Conservation (phyloP, 1,140 invertebrate genomes). For the Pomacea maculata region DNA sequence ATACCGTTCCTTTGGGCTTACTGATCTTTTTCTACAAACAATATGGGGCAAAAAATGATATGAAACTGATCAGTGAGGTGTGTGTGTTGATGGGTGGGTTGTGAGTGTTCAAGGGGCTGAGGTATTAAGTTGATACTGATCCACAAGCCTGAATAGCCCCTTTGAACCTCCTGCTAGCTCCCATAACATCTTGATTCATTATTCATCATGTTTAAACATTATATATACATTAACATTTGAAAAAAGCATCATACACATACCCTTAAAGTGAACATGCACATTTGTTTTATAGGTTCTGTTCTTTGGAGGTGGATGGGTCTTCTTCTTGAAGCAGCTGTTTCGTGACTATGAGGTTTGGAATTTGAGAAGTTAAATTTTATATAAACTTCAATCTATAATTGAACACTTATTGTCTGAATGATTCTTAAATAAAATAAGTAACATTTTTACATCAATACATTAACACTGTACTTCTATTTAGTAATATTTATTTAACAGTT, state of each 20-base stretch:
- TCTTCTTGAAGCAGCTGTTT: slow-evolving; percentile 98
- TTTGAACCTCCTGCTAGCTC: not conserved
- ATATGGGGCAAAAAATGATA: too few relatives aligned
- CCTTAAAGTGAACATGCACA: not conserved
- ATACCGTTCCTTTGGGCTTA: too few relatives aligned
- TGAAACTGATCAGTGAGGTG: not conserved
- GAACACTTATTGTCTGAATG: too few relatives aligned
- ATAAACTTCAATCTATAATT: too few relatives aligned
- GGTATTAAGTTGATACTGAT: not conserved
- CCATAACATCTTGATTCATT: not conserved
- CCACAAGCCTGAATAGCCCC: not conserved
- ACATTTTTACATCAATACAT: too few relatives aligned
- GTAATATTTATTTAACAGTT: too few relatives aligned
- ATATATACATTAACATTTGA: not conserved
- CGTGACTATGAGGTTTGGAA: slow-evolving; percentile 88
- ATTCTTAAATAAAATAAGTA: too few relatives aligned
- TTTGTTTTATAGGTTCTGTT: slow-evolving; percentile 83
- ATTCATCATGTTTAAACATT: not conserved
- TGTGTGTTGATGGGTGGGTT: not conserved
- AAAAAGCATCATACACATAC: not conserved
- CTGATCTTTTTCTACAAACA: too few relatives aligned
- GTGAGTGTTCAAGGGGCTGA: not conserved
- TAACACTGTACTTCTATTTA: too few relatives aligned
- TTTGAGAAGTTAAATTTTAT: too few relatives aligned
- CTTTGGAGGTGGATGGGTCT: slow-evolving; percentile 97